Base-by-base conservation (phyloP, 2,888 invertebrate species). In the Chymomyza caudatula region DNA sequence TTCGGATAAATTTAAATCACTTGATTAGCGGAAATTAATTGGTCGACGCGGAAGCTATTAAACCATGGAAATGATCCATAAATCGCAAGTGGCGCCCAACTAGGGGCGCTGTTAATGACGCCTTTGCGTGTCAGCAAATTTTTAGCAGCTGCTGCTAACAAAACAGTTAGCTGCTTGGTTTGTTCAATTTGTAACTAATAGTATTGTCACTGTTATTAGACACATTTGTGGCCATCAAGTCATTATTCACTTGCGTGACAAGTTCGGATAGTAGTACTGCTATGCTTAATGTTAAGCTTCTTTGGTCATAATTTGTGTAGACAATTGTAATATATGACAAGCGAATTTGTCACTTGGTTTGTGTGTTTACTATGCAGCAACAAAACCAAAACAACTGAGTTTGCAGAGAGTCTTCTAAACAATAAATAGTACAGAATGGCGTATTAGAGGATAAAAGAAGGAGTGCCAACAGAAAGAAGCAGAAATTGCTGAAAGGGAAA, bases 291-390 rank as follows among this genome's bases (percentile, higher is more conserved):
- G 29, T 5, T 11, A 37, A 37, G 56, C 51, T 53, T 57, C 43
- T 57, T 49, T 58, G 44, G 51, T 6, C 76, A 85, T 85, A 86
- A 75, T 75, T 80, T 86, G 78, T 81, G 78, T 67, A 60, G 64
- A 71, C 86, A 81, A 81, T 85, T 84, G 80, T 69, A 65, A 65
- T 74, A 71, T 76, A 78, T 84, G 82, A 84, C 82, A 81, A 81
- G 65, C 76, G 79, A 81, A 81, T 81, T 84, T 84, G 85, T 81
- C 86, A 84, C 82, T 60, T 70, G 67, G 60, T 19, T 59, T 25
- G 37, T 22, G 11, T 59, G 59, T 20, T 11, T 17, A n/a, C n/a
- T n/a, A n/a, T n/a, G n/a, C n/a, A 2, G 29, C 8, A 37, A 8
- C 29, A 37, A 37, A 37, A 37, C 2, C 29, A 37, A 37, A 37